phyloP scores from a whole-genome alignment of 2,113 vertebrate species.

The Archilochus colubris region DNA sequence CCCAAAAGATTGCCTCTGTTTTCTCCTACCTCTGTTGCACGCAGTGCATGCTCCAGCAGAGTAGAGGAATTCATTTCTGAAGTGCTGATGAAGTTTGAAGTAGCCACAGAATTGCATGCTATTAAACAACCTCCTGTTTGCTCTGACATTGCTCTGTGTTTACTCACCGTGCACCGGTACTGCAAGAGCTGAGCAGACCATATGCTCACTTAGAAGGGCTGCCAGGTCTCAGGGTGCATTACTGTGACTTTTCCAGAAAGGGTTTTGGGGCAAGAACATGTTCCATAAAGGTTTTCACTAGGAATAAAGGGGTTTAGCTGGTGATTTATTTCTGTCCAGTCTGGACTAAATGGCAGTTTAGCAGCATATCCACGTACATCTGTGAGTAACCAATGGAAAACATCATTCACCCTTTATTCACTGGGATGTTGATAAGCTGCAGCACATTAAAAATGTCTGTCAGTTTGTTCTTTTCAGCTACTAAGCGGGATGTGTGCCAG shows the following conservation, averaged over 20 bases:
- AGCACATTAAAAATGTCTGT: constrained; percentile 15
- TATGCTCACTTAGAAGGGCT: background rate
- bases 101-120: background rate
- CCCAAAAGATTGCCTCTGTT: background rate
- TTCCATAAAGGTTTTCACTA: background rate
- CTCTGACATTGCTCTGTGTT: background rate
- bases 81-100: background rate
- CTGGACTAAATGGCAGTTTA: background rate
- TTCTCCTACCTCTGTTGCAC: background rate
- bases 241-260: background rate
- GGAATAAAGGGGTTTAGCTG: background rate
- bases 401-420: background rate
- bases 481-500: background rate
- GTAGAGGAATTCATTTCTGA: constrained; percentile 2
- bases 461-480: constrained; percentile 3
- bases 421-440: background rate
- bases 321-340: constrained; percentile 18
- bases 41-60: rapidly evolving
- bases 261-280: background rate
- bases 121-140: background rate
- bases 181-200: background rate
- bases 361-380: background rate
- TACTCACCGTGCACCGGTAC: background rate
- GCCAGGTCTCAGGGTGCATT: constrained; percentile 21
- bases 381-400: background rate